A percentile compares a stretch with the other conserved stretches of the same genome.
Evolutionary conservation across 1,140 invertebrate species (phyloP).

Genomic region (Bombus balteatus): DNA sequence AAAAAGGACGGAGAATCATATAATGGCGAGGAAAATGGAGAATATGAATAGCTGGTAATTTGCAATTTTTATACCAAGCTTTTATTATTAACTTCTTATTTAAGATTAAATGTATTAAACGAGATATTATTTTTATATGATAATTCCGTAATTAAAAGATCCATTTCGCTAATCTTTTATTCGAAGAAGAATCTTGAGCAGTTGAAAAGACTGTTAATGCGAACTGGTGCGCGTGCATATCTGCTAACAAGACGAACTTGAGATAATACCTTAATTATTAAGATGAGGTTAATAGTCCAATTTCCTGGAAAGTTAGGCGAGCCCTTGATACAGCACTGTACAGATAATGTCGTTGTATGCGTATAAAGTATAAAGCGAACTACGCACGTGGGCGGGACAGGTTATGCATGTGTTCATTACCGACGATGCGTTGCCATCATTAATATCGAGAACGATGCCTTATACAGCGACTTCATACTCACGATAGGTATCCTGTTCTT

Average conservation of each 20-base stretch:
- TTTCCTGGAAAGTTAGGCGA: conserved; percentile 9
- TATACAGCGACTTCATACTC: conserved; percentile 41
- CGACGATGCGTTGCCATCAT: conserved; percentile 60
- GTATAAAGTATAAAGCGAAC: conserved; percentile 35
- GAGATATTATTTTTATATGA: background rate
- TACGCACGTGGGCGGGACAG: conserved; percentile 63
- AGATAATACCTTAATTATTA: conserved; percentile 17
- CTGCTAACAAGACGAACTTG: background rate
- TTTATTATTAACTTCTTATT: too few relatives aligned
- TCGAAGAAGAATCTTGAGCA: background rate
- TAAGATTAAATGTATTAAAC: background rate
- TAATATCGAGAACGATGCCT: conserved; percentile 64
- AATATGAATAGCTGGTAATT: background rate
- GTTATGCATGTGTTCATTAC: conserved; percentile 66
- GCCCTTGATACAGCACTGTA: conserved; percentile 20
- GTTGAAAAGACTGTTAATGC: background rate
- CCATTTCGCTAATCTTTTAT: background rate
- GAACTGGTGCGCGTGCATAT: background rate
- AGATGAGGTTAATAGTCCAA: conserved; percentile 17
- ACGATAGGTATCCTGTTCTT: background rate
- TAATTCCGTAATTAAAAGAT: background rate
- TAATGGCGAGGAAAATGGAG: background rate
- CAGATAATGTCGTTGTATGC: conserved; percentile 38
- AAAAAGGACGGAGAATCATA: background rate
- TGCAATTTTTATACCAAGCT: background rate